A percentile compares a stretch with the other conserved stretches of the same genome.
Evolutionary conservation across 2,888 invertebrate species (phyloP).

Genomic region (Ecliptopera silaceata): DNA sequence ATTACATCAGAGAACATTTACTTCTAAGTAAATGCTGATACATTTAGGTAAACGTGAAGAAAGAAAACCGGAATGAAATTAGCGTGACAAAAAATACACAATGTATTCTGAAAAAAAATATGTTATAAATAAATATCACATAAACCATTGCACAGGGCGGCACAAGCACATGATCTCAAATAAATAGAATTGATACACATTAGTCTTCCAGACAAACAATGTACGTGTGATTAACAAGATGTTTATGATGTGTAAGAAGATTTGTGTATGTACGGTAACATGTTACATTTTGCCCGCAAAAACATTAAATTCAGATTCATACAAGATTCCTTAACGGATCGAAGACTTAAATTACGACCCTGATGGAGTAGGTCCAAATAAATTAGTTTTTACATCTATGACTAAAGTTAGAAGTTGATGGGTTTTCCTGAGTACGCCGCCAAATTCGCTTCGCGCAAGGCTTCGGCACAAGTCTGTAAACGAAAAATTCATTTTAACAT

Average conservation of each 20-base stretch:
- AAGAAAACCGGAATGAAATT: constrained; percentile 60
- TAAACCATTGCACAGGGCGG: constrained; percentile 26
- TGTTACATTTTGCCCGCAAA: constrained; percentile 38
- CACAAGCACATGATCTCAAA: constrained; percentile 34
- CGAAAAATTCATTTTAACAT: too few relatives aligned
- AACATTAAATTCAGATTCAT: constrained; percentile 68
- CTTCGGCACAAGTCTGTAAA: constrained; percentile 97
- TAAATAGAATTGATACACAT: constrained; percentile 36
- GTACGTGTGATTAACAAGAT: constrained; percentile 29
- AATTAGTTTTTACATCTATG: constrained; percentile 44
- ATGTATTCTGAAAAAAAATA: constrained; percentile 41
- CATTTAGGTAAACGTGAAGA: constrained; percentile 41
- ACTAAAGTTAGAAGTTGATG: constrained; percentile 92
- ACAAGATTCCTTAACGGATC: constrained; percentile 66
- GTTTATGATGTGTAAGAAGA: too few relatives aligned
- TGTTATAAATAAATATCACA: constrained; percentile 49
- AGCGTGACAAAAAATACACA: constrained; percentile 38
- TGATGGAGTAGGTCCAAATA: constrained; percentile 44
- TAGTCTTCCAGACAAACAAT: constrained; percentile 5
- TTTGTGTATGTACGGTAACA: constrained; percentile 21
- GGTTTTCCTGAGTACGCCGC: constrained; percentile 98
- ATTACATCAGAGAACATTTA: constrained; percentile 65
- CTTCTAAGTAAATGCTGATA: constrained; percentile 56
- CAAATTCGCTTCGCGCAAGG: constrained; percentile 97
- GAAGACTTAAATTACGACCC: constrained; percentile 45